Conservation (phyloP, 2,797 vertebrate genomes). For the Mormyrops boulengeri region DNA sequence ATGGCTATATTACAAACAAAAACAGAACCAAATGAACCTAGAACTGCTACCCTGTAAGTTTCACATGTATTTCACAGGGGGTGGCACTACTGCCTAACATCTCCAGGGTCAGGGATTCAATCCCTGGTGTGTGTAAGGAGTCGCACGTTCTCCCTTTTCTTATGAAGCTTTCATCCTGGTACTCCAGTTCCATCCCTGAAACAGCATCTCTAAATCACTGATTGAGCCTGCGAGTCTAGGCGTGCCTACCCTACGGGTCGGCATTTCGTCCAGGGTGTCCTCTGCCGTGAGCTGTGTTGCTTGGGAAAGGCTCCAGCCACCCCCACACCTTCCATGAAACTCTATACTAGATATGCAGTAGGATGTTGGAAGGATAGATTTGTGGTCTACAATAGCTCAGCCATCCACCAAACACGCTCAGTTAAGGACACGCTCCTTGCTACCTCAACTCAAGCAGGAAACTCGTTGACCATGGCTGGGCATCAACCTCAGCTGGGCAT, state of each 20-base stretch:
- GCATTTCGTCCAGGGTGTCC: neutral
- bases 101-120: neutral
- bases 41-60: neutral
- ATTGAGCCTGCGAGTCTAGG: neutral
- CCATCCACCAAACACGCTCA: neutral
- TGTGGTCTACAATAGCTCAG: neutral
- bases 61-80: neutral
- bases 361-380: neutral
- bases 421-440: neutral
- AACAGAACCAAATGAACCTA: neutral
- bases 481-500: neutral
- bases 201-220: neutral
- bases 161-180: neutral
- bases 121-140: neutral
- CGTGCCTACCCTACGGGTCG: neutral
- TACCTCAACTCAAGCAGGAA: neutral
- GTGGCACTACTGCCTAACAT: neutral
- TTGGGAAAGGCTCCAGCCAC: neutral
- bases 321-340: neutral
- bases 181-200: neutral
- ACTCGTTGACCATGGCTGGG: neutral
- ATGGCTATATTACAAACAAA: neutral
- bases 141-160: neutral
- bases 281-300: neutral
- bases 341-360: neutral